These are phyloP conservation scores for Limosa lapponica DNA, from an alignment of 2,797 vertebrate species.

Conservation along the genomic window DNA sequence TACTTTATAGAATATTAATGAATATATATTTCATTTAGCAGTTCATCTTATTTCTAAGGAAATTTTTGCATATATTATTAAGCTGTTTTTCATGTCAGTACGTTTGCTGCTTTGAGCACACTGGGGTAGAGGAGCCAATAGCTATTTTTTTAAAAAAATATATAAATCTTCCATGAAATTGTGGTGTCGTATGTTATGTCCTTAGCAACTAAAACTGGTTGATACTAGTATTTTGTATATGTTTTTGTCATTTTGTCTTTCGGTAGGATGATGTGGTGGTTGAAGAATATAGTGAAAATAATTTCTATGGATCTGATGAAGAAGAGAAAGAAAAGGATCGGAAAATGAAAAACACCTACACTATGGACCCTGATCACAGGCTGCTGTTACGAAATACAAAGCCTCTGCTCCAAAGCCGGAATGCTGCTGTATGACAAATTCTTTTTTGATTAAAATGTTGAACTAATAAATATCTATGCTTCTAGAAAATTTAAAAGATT, in stretches of 20 bases:
- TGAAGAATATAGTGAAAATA: conserved; percentile 84
- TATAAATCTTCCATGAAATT: neutral
- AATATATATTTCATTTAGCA: neutral
- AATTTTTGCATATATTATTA: neutral
- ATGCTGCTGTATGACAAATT: conserved; percentile 89
- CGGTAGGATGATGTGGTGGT: conserved; percentile 80
- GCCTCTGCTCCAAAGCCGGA: conserved; percentile 94
- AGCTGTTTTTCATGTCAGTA: accelerated
- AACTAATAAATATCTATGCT: neutral
- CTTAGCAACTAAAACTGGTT: neutral
- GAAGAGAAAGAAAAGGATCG: conserved; percentile 80
- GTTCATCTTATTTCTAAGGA: neutral
- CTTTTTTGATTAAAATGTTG: neutral
- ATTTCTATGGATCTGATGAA: conserved; percentile 93
- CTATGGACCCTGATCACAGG: conserved; percentile 96
- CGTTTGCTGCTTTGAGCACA: neutral
- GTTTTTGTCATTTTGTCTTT: neutral
- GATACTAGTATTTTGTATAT: neutral
- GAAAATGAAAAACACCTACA: conserved; percentile 74
- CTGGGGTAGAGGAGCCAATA: neutral
- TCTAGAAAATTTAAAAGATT: neutral
- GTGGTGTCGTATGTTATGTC: neutral
- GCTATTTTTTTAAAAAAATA: accelerated
- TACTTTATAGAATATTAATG: neutral
- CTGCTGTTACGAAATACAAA: conserved; percentile 94